Percentiles rank a stretch among this genome's conserved stretches.
Evolutionary conservation across 2,113 vertebrate genomes (phyloP).

Genomic region (Zosterops lateralis): DNA sequence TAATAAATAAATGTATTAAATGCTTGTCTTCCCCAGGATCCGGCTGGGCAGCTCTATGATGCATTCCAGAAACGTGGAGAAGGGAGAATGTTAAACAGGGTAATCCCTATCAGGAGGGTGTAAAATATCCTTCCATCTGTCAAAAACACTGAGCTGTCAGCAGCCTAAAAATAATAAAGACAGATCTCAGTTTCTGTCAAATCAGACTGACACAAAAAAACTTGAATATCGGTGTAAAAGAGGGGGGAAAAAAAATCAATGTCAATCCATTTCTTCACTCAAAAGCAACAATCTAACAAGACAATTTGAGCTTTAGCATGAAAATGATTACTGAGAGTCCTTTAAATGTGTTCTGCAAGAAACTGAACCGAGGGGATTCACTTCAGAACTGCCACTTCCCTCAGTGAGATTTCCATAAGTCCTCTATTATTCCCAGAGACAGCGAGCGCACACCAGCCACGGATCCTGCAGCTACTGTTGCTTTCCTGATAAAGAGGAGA

Average conservation of each 20-base stretch:
- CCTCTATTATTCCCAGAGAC: neutral
- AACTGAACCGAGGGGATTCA: neutral
- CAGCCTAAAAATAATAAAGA: neutral
- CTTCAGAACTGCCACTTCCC: neutral
- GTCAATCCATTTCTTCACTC: neutral
- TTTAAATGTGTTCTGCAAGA: neutral
- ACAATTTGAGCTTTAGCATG: neutral
- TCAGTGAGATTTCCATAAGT: neutral
- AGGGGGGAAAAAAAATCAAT: neutral
- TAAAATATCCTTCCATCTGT: neutral
- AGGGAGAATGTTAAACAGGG: neutral
- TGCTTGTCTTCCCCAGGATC: fast-evolving
- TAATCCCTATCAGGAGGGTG: neutral
- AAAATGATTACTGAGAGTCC: neutral
- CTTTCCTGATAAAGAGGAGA: neutral
- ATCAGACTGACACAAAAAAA: conserved; percentile 28
- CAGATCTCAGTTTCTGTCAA: conserved; percentile 12
- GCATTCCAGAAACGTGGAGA: neutral
- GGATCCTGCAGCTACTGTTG: neutral
- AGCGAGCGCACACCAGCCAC: neutral
- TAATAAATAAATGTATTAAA: neutral
- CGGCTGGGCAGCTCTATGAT: neutral
- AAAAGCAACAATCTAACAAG: neutral
- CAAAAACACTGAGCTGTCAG: neutral
- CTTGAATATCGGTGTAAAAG: neutral